Evolutionary conservation across 1,140 invertebrate species (phyloP).

Genomic region (Lordiphosa collinella): DNA sequence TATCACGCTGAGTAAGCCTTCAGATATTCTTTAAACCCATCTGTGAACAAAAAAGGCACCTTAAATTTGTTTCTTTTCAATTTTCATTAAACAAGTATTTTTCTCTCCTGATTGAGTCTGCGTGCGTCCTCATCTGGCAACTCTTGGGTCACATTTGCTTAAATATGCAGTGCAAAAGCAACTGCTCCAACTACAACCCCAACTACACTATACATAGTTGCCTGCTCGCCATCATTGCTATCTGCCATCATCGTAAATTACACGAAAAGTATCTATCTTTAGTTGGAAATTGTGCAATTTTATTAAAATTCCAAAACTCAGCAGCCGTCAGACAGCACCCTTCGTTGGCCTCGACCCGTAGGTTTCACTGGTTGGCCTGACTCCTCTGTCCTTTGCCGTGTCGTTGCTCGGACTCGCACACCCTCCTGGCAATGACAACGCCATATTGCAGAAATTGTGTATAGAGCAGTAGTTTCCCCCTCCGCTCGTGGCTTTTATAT

Average conservation of each 20-base stretch:
- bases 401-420: constrained; percentile 12
- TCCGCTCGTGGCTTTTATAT: constrained; percentile 67
- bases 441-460: constrained; percentile 69
- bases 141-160: no score
- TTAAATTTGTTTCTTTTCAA: no score
- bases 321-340: constrained; percentile 13
- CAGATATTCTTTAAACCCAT: no score
- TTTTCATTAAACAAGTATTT: no score
- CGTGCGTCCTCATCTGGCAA: no score
- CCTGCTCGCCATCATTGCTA: constrained; percentile 44
- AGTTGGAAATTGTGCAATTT: constrained; percentile 71
- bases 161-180: constrained; percentile 1
- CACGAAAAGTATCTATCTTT: constrained; percentile 75
- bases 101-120: no score
- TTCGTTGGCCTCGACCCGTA: constrained; percentile 19
- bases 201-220: constrained; percentile 14
- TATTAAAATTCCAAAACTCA: constrained; percentile 72
- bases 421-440: constrained; percentile 33
- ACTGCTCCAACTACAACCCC: background rate
- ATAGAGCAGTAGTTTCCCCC: constrained; percentile 29
- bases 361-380: constrained; percentile 37
- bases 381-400: constrained; percentile 2
- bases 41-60: no score
- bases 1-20: no score
- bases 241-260: constrained; percentile 72